phyloP scores from a whole-genome alignment of 1,140 invertebrate species.

The Solenopsis fugax region DNA sequence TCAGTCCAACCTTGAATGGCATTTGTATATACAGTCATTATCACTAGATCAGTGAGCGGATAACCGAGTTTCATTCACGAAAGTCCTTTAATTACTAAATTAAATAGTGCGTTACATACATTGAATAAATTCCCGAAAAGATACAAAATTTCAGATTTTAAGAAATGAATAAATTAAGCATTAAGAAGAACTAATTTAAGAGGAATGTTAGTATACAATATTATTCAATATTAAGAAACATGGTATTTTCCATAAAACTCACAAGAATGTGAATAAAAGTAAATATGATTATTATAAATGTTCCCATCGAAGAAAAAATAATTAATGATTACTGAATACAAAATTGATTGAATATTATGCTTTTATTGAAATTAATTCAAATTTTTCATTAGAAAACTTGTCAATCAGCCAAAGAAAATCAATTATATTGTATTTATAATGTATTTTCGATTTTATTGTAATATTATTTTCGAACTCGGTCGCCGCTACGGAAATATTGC shows the following conservation, averaged over 20 bases:
- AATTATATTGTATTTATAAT: conserved; percentile 31
- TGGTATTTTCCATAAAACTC: not conserved
- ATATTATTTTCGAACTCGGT: not conserved
- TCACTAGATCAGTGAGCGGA: conserved; percentile 38
- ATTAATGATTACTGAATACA: not conserved
- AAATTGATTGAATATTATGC: not conserved
- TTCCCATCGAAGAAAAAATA: not conserved
- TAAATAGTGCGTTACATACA: conserved; percentile 4
- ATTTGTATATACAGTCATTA: conserved; percentile 53
- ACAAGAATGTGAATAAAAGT: not conserved
- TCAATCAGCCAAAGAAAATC: not conserved
- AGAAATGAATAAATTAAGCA: not conserved
- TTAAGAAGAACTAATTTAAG: not conserved
- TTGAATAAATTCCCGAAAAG: not conserved
- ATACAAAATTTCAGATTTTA: not conserved
- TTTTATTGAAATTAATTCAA: conserved; percentile 4
- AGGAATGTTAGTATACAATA: not conserved
- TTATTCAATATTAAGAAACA: conserved; percentile 3
- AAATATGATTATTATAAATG: not conserved
- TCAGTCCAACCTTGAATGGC: conserved; percentile 52
- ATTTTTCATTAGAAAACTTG: conserved; percentile 10
- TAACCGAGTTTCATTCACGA: not conserved
- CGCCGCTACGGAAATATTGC: conserved; percentile 24
- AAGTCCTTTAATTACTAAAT: conserved; percentile 24
- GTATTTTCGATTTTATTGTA: not conserved